Evolutionary conservation across 2,888 invertebrate species (phyloP).

Genomic region (Yponomeuta cagnagella): DNA sequence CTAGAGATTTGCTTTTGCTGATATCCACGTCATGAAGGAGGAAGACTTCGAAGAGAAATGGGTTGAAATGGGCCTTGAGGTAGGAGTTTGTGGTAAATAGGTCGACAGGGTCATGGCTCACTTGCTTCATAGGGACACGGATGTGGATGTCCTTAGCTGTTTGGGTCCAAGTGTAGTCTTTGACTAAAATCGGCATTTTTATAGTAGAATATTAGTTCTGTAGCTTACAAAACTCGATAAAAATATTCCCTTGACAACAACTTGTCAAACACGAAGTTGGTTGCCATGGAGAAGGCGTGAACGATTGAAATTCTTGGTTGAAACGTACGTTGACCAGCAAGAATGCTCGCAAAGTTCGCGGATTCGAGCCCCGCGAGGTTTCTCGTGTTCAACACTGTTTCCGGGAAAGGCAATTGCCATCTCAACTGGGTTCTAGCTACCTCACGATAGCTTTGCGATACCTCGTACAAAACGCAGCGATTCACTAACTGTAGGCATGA

Average conservation of each 20-base stretch:
- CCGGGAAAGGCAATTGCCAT: too few relatives aligned
- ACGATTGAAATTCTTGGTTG: neutral
- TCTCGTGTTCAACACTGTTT: too few relatives aligned
- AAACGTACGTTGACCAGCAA: neutral
- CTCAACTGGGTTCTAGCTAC: too few relatives aligned
- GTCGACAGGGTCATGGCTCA: conserved; percentile 79
- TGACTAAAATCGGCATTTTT: conserved; percentile 83
- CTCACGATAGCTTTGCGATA: too few relatives aligned
- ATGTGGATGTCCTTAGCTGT: conserved; percentile 77
- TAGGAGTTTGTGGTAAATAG: conserved; percentile 81
- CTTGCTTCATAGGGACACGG: conserved; percentile 79
- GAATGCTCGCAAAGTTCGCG: neutral
- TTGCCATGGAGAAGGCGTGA: neutral
- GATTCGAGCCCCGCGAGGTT: neutral
- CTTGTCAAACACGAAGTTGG: neutral
- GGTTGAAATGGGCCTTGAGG: conserved; percentile 82
- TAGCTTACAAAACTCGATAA: neutral
- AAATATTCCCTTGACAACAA: neutral
- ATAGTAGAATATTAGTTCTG: neutral
- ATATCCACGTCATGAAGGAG: conserved; percentile 78
- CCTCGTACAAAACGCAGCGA: too few relatives aligned
- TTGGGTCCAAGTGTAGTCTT: conserved; percentile 86
- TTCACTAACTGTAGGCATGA: too few relatives aligned
- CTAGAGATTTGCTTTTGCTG: conserved; percentile 77
- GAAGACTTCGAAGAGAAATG: conserved; percentile 85